These are phyloP conservation scores for Acrobasis consociella DNA, from an alignment of 2,888 invertebrate species.

Conservation along the genomic window DNA sequence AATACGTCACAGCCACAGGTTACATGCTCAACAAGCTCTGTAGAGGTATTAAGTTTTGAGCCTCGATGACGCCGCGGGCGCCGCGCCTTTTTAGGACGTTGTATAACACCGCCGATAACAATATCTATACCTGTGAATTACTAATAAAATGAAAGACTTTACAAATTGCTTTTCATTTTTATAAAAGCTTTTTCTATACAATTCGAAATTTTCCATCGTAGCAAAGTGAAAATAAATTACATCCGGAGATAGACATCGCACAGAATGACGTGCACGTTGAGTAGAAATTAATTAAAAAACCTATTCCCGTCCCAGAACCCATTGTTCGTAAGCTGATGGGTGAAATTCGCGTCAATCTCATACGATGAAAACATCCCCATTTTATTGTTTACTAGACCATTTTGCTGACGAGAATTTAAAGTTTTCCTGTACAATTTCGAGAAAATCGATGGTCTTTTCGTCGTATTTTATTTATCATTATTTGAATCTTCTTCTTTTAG, in stretches of 20 bases:
- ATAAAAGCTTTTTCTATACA: not conserved
- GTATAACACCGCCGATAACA: no score
- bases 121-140: no score
- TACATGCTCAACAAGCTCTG: no score
- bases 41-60: no score
- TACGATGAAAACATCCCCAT: slow-evolving; percentile 1
- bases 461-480: no score
- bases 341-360: slow-evolving; percentile 12
- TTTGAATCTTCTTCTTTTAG: no score
- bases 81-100: no score
- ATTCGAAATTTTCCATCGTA: not conserved
- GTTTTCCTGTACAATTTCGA: not conserved
- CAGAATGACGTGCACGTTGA: not conserved
- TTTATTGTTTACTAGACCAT: not conserved
- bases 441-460: not conserved
- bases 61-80: no score
- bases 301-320: not conserved
- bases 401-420: not conserved
- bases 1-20: no score
- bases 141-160: no score
- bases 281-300: slow-evolving; percentile 20
- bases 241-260: not conserved
- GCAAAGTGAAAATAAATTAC: not conserved
- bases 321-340: slow-evolving; percentile 13
- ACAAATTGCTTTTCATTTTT: no score